Evolutionary conservation across 2,113 vertebrate species (phyloP), one percentile per base, ranked within the genome.

Genomic region (Takifugu bimaculatus): DNA sequence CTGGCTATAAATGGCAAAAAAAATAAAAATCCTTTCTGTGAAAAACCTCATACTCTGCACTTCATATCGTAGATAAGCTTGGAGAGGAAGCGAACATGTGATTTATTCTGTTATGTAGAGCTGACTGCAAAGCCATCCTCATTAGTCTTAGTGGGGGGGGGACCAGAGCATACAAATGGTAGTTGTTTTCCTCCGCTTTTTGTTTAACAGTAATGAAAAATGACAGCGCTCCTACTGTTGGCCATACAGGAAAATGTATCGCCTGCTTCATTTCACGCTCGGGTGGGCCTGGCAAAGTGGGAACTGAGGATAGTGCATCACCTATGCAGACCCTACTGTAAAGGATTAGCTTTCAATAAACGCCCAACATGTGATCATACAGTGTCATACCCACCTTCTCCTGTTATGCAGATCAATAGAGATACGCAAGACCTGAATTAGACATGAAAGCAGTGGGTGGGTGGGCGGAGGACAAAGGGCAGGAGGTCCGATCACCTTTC

Each of bases 261-360:
- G 68, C 86, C 85, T 90, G 88, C 91, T 94, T 92, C 85, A 92
- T 94, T 92, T 93, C 92, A 91, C 91, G 87, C 89, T 85, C 70
- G 70, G 83, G 74, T 74, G 78, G 68, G 60, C 77, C 77, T 79
- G 66, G 72, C 85, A 86, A 84, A 90, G 85, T 84, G 60, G 80
- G 68, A 63, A 59, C 77, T 68, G 73, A 77, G 74, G 76, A 74
- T 65, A 68, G 77, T 81, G 83, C 71, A 79, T 88, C 85, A 87
- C 79, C 83, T 77, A 56, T 25, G 12, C 48, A 1, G 70, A 20
- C 61, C 68, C 52, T 79, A 83, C 87, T 87, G 85, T 89, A 90
- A 88, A 85, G 80, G 85, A 85, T 84, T 76, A 77, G 77, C 81
- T 64, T 84, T 89, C 84, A 85, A 82, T 83, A 88, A 88, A 88